phyloP scores from a whole-genome alignment of 2,888 invertebrate genomes.

The Timema podura region DNA sequence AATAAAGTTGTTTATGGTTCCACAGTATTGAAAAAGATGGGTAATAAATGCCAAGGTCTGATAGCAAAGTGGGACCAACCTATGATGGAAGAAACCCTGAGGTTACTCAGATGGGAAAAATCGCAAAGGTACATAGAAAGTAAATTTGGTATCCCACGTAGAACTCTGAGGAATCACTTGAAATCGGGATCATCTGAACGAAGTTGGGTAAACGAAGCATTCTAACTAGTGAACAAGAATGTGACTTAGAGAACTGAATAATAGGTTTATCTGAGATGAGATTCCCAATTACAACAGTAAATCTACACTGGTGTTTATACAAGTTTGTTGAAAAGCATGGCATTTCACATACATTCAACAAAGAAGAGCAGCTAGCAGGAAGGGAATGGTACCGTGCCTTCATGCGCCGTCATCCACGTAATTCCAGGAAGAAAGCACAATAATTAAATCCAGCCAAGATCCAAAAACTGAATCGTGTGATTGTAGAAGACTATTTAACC shows the following conservation, averaged over 20 bases:
- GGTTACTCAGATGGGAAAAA: not conserved
- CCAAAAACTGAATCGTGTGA: conserved; percentile 7
- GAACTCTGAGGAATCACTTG: conserved; percentile 3
- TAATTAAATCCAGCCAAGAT: not conserved
- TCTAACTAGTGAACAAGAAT: conserved; percentile 4
- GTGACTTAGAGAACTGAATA: conserved; percentile 9
- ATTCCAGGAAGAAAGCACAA: not conserved
- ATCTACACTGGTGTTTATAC: not conserved
- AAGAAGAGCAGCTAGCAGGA: not conserved
- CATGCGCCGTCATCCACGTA: not conserved
- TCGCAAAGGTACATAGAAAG: not conserved
- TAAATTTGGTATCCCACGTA: not conserved
- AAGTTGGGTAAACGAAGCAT: conserved; percentile 7
- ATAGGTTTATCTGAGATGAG: not conserved
- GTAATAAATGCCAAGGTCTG: not conserved
- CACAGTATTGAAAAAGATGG: not conserved
- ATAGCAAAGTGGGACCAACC: not conserved
- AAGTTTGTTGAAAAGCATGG: not conserved
- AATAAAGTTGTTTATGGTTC: not conserved
- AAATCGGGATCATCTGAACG: conserved; percentile 5
- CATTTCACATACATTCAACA: not conserved
- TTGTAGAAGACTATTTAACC: not conserved
- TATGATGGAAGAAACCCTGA: not conserved
- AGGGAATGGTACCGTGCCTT: conserved; percentile 4
- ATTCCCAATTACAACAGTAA: not conserved